Percentiles rank a stretch among this genome's conserved stretches.
Conservation (phyloP, 35 echinoderm and acorn worm genomes). For the Apostichopus californicus region DNA sequence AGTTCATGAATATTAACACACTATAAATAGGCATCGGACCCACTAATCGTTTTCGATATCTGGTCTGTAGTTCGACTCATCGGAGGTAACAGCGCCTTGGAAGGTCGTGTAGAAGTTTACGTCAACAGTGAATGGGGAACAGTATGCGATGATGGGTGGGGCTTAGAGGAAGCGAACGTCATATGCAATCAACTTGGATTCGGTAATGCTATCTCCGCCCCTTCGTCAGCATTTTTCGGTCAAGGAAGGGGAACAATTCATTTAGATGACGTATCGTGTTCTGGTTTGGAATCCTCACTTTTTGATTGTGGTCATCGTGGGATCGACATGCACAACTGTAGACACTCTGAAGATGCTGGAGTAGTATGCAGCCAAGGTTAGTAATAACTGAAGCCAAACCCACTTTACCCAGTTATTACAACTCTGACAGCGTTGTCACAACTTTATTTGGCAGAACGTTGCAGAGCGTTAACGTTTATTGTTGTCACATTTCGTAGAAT, state of each 20-base stretch:
- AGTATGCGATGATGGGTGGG: constrained; percentile 40
- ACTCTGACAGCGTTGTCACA: no score
- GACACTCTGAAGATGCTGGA: constrained; percentile 63
- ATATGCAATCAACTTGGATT: constrained; percentile 38
- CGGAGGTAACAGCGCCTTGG: background rate
- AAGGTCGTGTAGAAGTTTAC: constrained; percentile 52
- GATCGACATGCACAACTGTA: constrained; percentile 62
- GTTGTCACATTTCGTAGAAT: no score
- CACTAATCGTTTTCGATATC: no score
- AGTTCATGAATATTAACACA: no score
- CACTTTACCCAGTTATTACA: no score
- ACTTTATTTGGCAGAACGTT: no score
- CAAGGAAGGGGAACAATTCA: constrained; percentile 48
- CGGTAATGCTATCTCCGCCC: background rate
- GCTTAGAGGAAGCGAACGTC: background rate
- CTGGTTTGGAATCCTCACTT: constrained; percentile 25
- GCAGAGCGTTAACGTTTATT: background rate
- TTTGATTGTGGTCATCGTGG: constrained; percentile 48
- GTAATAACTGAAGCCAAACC: no score
- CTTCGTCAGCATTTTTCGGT: constrained; percentile 44
- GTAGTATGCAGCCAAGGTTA: constrained; percentile 47
- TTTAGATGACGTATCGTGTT: constrained; percentile 62
- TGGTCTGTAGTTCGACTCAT: background rate
- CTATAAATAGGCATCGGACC: no score
- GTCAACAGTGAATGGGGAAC: constrained; percentile 2